These are phyloP conservation scores for Tenthredo notha DNA, from an alignment of 2,888 invertebrate genomes.

Conservation along the genomic window DNA sequence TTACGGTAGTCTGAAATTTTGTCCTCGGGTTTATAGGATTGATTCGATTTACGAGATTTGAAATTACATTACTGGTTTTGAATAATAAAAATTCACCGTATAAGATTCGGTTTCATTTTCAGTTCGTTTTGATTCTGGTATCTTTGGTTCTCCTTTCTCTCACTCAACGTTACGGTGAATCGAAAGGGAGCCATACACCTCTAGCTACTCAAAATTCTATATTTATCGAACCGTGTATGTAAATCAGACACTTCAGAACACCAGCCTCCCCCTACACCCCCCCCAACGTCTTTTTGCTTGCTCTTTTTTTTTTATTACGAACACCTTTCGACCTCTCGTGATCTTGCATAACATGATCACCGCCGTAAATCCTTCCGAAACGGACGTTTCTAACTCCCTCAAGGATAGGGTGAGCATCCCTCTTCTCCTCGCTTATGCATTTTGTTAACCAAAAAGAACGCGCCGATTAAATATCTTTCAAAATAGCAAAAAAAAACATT, in stretches of 20 bases:
- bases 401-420: background rate
- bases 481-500: background rate
- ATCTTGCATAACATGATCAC: constrained; percentile 36
- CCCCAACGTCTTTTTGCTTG: background rate
- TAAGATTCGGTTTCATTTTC: constrained; percentile 28
- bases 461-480: background rate
- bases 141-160: constrained; percentile 11
- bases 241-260: constrained; percentile 32
- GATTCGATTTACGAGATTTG: constrained; percentile 30
- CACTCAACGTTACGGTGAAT: constrained; percentile 24
- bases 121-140: background rate
- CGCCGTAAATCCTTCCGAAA: constrained; percentile 19
- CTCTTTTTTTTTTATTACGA: constrained; percentile 24
- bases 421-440: background rate
- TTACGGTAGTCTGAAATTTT: background rate
- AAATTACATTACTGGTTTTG: constrained; percentile 23
- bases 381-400: background rate
- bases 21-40: constrained; percentile 13
- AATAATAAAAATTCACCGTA: constrained; percentile 42
- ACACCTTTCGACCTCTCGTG: constrained; percentile 38
- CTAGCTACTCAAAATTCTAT: constrained; percentile 17
- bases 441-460: background rate
- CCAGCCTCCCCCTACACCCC: constrained; percentile 3
- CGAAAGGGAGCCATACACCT: constrained; percentile 29
- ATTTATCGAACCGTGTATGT: constrained; percentile 38